phyloP scores from a whole-genome alignment of 2,888 invertebrate genomes.

The Empis livida region DNA sequence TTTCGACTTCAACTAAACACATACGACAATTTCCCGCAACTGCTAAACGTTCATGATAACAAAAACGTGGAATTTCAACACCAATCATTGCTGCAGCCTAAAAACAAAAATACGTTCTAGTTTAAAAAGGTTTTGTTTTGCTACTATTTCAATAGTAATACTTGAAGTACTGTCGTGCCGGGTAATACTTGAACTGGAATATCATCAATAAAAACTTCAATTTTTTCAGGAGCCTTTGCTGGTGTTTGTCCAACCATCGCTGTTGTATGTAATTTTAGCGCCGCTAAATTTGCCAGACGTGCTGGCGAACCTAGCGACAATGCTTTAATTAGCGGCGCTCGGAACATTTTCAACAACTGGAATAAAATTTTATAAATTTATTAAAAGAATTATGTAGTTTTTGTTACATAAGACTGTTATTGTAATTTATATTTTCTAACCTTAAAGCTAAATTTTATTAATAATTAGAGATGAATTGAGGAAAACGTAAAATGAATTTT shows the following conservation, averaged over 20 bases:
- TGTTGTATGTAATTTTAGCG: slow-evolving; percentile 28
- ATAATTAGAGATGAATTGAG: too few relatives aligned
- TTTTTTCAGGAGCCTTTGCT: slow-evolving; percentile 52
- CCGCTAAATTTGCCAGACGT: slow-evolving; percentile 38
- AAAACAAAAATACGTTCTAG: not conserved
- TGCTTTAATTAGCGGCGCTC: slow-evolving; percentile 59
- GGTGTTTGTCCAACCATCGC: slow-evolving; percentile 36
- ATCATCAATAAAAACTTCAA: slow-evolving; percentile 97
- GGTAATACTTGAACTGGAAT: slow-evolving; percentile 87
- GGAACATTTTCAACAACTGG: slow-evolving; percentile 45
- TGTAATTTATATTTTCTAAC: too few relatives aligned
- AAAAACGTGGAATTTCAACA: slow-evolving; percentile 97
- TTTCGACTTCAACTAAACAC: slow-evolving; percentile 99
- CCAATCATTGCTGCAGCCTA: slow-evolving; percentile 91
- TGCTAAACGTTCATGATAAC: slow-evolving; percentile 96
- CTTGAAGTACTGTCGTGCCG: slow-evolving; percentile 94
- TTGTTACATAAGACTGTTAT: too few relatives aligned
- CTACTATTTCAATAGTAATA: slow-evolving; percentile 27
- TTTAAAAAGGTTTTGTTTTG: not conserved
- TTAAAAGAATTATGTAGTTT: too few relatives aligned
- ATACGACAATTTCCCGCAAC: slow-evolving; percentile 99
- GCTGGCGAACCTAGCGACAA: slow-evolving; percentile 37
- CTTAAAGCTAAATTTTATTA: too few relatives aligned
- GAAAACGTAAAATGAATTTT: too few relatives aligned
- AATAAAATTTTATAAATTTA: too few relatives aligned